Evolutionary conservation across 2,797 vertebrate genomes (phyloP).

Genomic region (Okamejei kenojei): DNA sequence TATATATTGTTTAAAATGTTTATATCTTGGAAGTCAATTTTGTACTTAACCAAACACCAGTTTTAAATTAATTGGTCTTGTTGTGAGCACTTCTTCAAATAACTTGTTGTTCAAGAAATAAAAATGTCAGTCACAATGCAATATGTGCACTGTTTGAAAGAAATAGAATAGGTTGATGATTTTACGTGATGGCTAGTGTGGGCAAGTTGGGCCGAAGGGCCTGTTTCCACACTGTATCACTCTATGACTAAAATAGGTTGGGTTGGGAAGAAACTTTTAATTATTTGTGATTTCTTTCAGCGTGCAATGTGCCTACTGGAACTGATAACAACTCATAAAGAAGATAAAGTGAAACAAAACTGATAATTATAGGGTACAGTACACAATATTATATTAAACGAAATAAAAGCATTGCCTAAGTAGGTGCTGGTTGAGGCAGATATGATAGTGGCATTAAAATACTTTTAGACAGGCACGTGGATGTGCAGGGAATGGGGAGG

Average conservation of each 20-base stretch:
- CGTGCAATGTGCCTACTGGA: not conserved
- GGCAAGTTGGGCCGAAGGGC: too few relatives aligned
- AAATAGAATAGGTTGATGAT: not conserved
- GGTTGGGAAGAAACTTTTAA: not conserved
- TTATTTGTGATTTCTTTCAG: not conserved
- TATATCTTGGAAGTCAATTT: not conserved
- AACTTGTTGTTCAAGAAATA: not conserved
- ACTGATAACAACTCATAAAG: not conserved
- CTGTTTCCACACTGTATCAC: too few relatives aligned
- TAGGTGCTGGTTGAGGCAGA: too few relatives aligned
- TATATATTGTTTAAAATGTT: not conserved
- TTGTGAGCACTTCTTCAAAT: not conserved
- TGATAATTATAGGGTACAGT: not conserved
- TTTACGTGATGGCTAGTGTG: too few relatives aligned
- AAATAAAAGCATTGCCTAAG: not conserved
- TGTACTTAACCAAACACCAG: not conserved
- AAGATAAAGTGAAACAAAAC: not conserved
- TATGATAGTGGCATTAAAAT: too few relatives aligned
- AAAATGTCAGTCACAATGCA: constrained; percentile 43
- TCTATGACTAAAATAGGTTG: not conserved
- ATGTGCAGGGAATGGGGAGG: too few relatives aligned
- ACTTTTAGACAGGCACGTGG: too few relatives aligned
- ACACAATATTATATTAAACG: not conserved
- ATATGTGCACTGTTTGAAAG: constrained; percentile 36
- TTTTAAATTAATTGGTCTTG: not conserved